Evolutionary conservation across 2,888 invertebrate genomes (phyloP), one percentile per base, ranked within the genome.

Genomic region (Acanthacorydalis orientalis): DNA sequence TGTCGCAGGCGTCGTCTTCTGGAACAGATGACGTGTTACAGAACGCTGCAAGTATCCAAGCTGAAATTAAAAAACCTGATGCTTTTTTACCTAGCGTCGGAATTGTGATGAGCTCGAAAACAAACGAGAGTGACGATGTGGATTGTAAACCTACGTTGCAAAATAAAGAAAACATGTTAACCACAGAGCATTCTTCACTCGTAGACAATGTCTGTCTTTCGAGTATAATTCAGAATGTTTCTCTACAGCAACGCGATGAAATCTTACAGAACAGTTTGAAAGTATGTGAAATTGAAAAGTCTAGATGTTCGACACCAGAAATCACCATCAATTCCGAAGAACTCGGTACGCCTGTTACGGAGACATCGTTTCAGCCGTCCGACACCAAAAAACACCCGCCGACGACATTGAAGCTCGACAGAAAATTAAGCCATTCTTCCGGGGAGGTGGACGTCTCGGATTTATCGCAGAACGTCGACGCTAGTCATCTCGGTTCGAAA

Each of bases 371-470:
- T 4, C 60, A 61, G 57, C 64, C 65, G 32, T 62, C 63, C 48
- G 61, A 72, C 51, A 63, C 64, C 1, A 23, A 23, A 23, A 23
- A 23, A 23, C 60, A 64, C 12, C 78, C 74, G 11, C 77, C 75
- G 0, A 74, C 64, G 34, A 70, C 71, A 0, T 57, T 81, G 7
- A 60, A 74, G 51, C 58, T 80, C 1, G 67, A 73, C 1, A 76
- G 76, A 52, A 80, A 78, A 52, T 64, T 79, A 31, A 81, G 82
- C n/a, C 78, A 79, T 54, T 83, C 82, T 32, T 78, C 80, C 0
- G 77, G 75, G 7, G 80, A 80, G 56, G 73, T 83, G 1, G 78
- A 75, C 48, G 69, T 59, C 39, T 55, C 58, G 14, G 53, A 55
- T 46, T 4, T 52, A 53, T 23, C 23, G 2, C 23, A 23, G 11